Evolutionary conservation across 2,113 vertebrate species (phyloP).

Genomic region (Pogona vitticeps): DNA sequence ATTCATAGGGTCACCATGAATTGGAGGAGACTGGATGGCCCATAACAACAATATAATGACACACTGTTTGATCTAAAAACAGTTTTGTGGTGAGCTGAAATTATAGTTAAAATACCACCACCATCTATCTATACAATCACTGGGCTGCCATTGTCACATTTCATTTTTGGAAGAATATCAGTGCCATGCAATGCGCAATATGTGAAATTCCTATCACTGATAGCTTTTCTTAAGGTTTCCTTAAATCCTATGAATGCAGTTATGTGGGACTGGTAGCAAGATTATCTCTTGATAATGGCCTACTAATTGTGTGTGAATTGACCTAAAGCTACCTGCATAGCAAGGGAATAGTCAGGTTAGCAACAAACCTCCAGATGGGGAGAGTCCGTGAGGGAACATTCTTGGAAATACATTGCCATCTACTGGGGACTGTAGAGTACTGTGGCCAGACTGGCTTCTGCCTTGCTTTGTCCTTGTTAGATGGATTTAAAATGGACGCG

Average conservation of each 20-base stretch:
- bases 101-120: background rate
- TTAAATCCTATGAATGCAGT: background rate
- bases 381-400: background rate
- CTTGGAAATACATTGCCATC: slow-evolving; percentile 8
- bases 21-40: no score
- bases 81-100: no score
- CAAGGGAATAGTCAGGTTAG: background rate
- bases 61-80: background rate
- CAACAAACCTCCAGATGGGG: background rate
- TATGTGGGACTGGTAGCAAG: background rate
- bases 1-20: no score
- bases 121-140: background rate
- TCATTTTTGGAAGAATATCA: background rate
- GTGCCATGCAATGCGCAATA: no score
- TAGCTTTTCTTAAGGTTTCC: background rate
- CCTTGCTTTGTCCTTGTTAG: background rate
- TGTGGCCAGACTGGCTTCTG: background rate
- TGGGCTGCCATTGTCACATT: background rate
- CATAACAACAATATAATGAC: no score
- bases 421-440: background rate
- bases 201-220: background rate
- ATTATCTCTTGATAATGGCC: background rate
- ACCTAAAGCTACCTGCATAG: background rate
- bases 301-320: background rate
- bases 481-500: background rate